Evolutionary conservation across 2,113 vertebrate species (phyloP).

Genomic region (Hypomesus transpacificus): DNA sequence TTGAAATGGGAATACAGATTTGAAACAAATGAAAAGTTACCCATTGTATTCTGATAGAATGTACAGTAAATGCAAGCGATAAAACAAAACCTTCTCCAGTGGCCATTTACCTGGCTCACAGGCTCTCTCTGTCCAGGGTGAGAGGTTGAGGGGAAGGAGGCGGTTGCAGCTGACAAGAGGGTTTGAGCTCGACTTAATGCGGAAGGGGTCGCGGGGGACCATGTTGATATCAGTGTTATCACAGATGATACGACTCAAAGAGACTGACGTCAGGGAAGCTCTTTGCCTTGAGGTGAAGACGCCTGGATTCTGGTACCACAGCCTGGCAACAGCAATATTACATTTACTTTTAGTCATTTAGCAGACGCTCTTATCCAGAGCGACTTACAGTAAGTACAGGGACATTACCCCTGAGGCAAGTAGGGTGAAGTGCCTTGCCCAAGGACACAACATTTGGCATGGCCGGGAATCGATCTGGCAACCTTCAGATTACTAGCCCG

Average conservation of each 20-base stretch:
- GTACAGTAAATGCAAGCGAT: not conserved
- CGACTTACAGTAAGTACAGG: too few relatives aligned
- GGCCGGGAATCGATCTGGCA: too few relatives aligned
- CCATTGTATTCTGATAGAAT: not conserved
- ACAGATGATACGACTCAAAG: slow-evolving; percentile 68
- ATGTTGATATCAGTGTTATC: slow-evolving; percentile 67
- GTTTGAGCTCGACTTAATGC: not conserved
- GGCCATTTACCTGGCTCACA: not conserved
- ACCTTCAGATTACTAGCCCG: too few relatives aligned
- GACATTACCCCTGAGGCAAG: too few relatives aligned
- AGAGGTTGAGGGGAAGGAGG: slow-evolving; percentile 47
- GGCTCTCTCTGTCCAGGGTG: slow-evolving; percentile 51
- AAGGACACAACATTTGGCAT: too few relatives aligned
- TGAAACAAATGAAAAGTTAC: not conserved
- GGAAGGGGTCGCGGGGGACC: slow-evolving; percentile 50
- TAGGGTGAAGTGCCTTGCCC: too few relatives aligned
- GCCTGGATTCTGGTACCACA: slow-evolving; percentile 67
- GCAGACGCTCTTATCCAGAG: too few relatives aligned
- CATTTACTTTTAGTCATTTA: too few relatives aligned
- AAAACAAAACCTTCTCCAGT: not conserved
- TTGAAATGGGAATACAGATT: slow-evolving; percentile 7
- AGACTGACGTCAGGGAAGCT: slow-evolving; percentile 21
- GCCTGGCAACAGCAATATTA: slow-evolving; percentile 40
- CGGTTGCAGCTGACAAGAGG: slow-evolving; percentile 30
- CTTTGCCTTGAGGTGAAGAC: slow-evolving; percentile 62